phyloP scores from a whole-genome alignment of 2,888 invertebrate genomes.

The Leptopilina myrica region DNA sequence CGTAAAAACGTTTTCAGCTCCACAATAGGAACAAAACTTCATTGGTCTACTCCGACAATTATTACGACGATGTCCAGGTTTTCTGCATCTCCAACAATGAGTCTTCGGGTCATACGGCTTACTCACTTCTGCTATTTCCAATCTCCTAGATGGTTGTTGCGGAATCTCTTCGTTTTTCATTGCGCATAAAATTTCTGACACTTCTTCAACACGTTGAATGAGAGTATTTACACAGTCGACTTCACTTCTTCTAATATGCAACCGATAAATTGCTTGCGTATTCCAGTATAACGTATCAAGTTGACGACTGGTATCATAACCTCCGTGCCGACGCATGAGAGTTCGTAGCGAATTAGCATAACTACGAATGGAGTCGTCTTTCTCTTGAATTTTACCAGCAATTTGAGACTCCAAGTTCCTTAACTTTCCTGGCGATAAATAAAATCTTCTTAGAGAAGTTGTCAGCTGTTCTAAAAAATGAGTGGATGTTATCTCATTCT shows the following conservation, averaged over 20 bases:
- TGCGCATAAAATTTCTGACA: background rate
- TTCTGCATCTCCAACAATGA: background rate
- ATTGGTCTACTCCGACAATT: background rate
- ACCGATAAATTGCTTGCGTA: background rate
- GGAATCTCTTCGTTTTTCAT: background rate
- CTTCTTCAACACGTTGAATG: background rate
- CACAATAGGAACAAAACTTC: constrained; percentile 30
- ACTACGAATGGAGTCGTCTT: background rate
- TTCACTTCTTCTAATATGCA: background rate
- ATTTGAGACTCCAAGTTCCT: background rate
- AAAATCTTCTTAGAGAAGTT: background rate
- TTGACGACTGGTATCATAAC: background rate
- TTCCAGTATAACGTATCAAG: background rate
- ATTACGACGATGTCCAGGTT: background rate
- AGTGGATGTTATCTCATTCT: background rate
- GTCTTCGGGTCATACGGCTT: background rate
- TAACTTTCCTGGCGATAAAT: background rate
- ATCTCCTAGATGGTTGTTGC: background rate
- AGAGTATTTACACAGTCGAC: background rate
- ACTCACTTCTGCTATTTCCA: background rate
- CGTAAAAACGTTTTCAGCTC: background rate
- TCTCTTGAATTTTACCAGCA: background rate
- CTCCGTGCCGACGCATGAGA: background rate
- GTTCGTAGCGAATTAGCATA: background rate
- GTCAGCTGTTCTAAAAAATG: background rate